Conservation (phyloP, 2,113 vertebrate species). For the Pluvialis apricaria region DNA sequence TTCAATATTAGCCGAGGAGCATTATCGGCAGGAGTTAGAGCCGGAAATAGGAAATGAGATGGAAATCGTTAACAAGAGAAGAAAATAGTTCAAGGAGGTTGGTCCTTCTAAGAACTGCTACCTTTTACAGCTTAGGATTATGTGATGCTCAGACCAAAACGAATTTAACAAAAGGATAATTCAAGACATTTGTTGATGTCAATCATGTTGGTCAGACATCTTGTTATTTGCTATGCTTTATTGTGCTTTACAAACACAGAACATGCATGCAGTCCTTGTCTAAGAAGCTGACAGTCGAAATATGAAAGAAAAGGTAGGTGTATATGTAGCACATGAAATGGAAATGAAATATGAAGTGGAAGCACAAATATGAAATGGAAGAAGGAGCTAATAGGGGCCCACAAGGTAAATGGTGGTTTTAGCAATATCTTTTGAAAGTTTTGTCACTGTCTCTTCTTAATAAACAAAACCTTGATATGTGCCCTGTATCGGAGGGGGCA, state of each 20-base stretch:
- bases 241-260: neutral
- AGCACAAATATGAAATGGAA: neutral
- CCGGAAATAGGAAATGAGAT: slow-evolving; percentile 64
- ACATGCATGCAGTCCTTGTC: neutral
- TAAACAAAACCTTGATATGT: neutral
- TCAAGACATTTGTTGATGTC: neutral
- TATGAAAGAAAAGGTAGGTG: neutral
- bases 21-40: slow-evolving; percentile 53
- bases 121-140: neutral
- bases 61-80: slow-evolving; percentile 56
- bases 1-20: slow-evolving; percentile 51
- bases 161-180: neutral
- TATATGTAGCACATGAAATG: neutral
- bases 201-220: neutral
- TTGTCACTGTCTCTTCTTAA: neutral
- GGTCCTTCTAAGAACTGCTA: slow-evolving; percentile 51
- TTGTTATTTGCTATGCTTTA: neutral
- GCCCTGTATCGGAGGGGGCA: neutral
- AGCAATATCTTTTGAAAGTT: neutral
- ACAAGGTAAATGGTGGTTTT: neutral
- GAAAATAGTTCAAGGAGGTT: slow-evolving; percentile 37
- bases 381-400: neutral
- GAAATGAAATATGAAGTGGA: neutral
- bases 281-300: neutral
- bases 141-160: neutral